These are phyloP conservation scores for Gallinago paraguaiae DNA, from an alignment of 2,113 vertebrate species.

Conservation along the genomic window DNA sequence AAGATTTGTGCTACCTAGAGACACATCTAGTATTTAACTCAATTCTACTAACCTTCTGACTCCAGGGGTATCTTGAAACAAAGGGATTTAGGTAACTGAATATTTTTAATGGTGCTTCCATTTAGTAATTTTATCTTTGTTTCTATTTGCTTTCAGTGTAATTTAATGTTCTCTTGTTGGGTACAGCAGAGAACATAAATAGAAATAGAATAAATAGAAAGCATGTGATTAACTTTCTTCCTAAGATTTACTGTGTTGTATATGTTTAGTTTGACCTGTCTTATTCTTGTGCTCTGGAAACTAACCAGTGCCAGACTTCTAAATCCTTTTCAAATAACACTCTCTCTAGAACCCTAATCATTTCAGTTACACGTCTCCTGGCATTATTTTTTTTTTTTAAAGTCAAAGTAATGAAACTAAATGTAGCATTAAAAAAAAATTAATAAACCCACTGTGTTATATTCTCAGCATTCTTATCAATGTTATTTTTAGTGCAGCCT, in stretches of 20 bases:
- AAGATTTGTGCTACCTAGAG: neutral
- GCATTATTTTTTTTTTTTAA: neutral
- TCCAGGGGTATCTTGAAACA: neutral
- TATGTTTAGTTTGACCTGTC: slow-evolving; percentile 44
- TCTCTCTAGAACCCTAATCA: neutral
- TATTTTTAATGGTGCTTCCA: slow-evolving; percentile 6
- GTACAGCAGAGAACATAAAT: slow-evolving; percentile 42
- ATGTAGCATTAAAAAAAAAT: neutral
- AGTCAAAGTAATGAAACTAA: neutral
- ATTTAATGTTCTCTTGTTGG: slow-evolving; percentile 37
- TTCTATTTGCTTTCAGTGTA: slow-evolving; percentile 41
- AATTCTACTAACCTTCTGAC: neutral
- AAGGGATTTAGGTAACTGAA: neutral
- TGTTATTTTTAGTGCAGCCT: neutral
- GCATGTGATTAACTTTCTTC: slow-evolving; percentile 9
- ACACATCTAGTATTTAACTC: neutral
- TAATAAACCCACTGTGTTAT: neutral
- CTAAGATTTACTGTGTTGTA: slow-evolving; percentile 42
- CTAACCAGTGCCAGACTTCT: slow-evolving; percentile 35
- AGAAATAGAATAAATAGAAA: slow-evolving; percentile 39
- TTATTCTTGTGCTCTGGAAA: slow-evolving; percentile 38
- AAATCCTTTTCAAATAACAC: slow-evolving; percentile 49
- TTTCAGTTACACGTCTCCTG: neutral
- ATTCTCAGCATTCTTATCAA: neutral
- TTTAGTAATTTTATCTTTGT: slow-evolving; percentile 45